Conservation (phyloP, 2,113 vertebrate genomes). For the Cyrtonyx montezumae region DNA sequence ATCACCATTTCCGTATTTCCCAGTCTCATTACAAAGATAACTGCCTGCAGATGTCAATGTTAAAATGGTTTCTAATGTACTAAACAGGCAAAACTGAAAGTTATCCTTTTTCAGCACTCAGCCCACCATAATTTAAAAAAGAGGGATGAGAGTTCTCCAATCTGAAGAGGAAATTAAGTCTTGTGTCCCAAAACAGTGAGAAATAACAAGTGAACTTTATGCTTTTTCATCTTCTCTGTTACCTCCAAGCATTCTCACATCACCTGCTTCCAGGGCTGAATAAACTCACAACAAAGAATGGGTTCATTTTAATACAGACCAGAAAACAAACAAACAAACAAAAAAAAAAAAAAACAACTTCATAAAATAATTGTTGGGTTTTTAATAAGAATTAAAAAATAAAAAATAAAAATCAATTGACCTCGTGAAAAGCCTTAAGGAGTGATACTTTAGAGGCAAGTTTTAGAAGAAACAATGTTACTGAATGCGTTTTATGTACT, state of each 20-base stretch:
- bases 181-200: neutral
- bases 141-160: neutral
- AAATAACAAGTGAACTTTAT: neutral
- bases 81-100: neutral
- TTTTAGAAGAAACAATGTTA: neutral
- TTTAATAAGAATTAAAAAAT: no score
- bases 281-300: neutral
- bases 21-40: neutral
- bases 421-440: neutral
- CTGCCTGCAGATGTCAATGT: neutral
- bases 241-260: neutral
- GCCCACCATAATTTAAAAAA: neutral
- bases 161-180: neutral
- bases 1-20: neutral
- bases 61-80: neutral
- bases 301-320: neutral
- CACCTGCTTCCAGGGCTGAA: neutral
- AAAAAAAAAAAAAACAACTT: neutral
- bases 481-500: neutral
- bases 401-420: neutral
- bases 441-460: neutral
- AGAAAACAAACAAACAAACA: neutral
- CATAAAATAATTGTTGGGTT: no score
- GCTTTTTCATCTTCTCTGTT: neutral
- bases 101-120: neutral